phyloP scores from a whole-genome alignment of 2,888 invertebrate species.

The Rotaria macrura region DNA sequence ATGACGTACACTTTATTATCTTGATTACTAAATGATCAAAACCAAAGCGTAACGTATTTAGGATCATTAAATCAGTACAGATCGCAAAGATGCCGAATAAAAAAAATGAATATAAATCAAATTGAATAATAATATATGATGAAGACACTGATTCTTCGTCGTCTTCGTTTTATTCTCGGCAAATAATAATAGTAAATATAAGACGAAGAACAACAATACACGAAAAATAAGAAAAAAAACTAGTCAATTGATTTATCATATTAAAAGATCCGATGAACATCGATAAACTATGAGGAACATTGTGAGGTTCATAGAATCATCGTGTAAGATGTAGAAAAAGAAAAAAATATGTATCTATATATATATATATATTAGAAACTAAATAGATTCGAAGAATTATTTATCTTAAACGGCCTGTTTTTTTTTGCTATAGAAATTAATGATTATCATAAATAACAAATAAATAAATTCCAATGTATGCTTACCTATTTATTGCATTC shows the following conservation, averaged over 20 bases:
- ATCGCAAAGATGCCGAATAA: background rate
- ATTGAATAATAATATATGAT: background rate
- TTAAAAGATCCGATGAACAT: background rate
- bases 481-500: no score
- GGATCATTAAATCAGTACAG: background rate
- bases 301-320: background rate
- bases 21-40: background rate
- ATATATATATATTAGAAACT: no score
- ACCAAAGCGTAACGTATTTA: background rate
- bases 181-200: background rate
- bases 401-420: background rate
- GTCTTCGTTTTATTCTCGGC: background rate
- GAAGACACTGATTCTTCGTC: background rate
- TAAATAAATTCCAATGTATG: no score
- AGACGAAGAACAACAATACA: background rate
- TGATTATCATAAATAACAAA: no score
- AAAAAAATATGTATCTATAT: background rate
- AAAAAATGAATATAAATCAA: background rate
- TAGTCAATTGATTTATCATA: no score
- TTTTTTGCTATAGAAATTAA: no score
- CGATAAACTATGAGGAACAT: background rate
- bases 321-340: background rate
- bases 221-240: background rate
- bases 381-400: background rate
- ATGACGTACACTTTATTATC: background rate